Base-by-base conservation (phyloP, 2,797 vertebrate genomes). In the Xenops minutus region DNA sequence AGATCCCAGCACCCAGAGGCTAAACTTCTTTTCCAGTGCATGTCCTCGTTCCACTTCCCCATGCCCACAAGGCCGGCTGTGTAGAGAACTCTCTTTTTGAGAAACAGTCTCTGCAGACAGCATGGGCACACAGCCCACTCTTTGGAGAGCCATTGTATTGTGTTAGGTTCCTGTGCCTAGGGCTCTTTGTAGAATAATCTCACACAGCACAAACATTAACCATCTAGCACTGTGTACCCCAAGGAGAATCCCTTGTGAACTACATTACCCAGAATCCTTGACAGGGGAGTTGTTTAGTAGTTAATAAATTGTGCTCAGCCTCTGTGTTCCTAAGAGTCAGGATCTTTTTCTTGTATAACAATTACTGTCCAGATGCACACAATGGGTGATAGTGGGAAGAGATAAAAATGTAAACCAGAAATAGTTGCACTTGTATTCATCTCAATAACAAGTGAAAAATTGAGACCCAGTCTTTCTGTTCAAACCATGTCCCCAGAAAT, bases 1-100 rank as follows among this genome's bases (percentile, higher is more conserved):
- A 77, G 63, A 93, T 41, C 75, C 67, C 43, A 74, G 84, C 32
- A 95, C 75, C 84, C 93, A 77, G 85, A 84, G 88, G 90, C 90
- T 88, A 89, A 80, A 59, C 26, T 48, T 71, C 52, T 96, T 87
- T 89, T 49, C 49, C 49, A 91, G 75, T 34, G 52, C 44, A 34
- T 85, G 83, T 91, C 86, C 86, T 74, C 3, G 0, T 82, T 87
- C 92, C 41, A 96, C 78, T 71, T 94, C 87, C 92, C 34, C 16
- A 13, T 27, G 34, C 46, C 55, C 61, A 32, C 23, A 79, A 79
- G n/a, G 32, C 55, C 59, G 67, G 55, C 92, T 94, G 72, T 4
- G 59, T 16, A 23, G 37, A 49, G 56, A 82, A 48, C 75, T 73
- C 26, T 90, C 20, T 37, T 61, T 72, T 83, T 41, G 51, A 85